phyloP scores from a whole-genome alignment of 2,113 vertebrate genomes.

The Oxygymnocypris stewartii region DNA sequence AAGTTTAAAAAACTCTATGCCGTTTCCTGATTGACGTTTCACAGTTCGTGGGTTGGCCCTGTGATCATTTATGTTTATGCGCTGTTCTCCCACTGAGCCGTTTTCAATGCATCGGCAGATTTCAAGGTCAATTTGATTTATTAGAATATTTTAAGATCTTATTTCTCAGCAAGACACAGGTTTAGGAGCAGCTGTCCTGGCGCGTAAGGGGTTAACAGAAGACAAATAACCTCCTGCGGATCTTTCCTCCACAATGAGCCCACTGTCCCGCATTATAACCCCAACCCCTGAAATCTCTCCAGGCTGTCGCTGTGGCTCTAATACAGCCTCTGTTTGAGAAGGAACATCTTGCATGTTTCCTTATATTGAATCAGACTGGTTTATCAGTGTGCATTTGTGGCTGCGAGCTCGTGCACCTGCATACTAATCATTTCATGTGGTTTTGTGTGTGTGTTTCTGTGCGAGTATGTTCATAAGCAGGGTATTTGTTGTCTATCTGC shows the following conservation, averaged over 20 bases:
- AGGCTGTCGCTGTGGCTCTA: conserved; percentile 61
- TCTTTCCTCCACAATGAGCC: conserved; percentile 62
- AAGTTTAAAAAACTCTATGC: conserved; percentile 5
- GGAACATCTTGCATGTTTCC: conserved; percentile 42
- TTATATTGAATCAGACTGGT: conserved; percentile 36
- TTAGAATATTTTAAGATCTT: conserved; percentile 34
- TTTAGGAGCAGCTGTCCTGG: conserved; percentile 22
- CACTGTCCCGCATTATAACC: conserved; percentile 64
- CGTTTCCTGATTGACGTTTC: conserved; percentile 49
- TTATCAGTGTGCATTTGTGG: conserved; percentile 35
- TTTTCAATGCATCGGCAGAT: conserved; percentile 45
- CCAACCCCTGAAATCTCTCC: conserved; percentile 63
- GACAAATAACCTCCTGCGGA: conserved; percentile 50
- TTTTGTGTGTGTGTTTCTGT: conserved; percentile 16
- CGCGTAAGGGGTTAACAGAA: conserved; percentile 54
- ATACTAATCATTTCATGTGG: conserved; percentile 22
- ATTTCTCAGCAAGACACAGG: conserved; percentile 21
- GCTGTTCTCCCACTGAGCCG: neutral
- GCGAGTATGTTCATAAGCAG: conserved; percentile 17
- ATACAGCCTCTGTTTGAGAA: conserved; percentile 53
- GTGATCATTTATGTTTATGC: neutral
- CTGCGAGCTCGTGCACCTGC: neutral
- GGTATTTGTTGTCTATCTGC: conserved; percentile 24
- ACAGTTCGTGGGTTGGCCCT: conserved; percentile 17
- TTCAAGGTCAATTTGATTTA: conserved; percentile 50